Evolutionary conservation across 2,888 invertebrate genomes (phyloP), one percentile per base, ranked within the genome.

Genomic region (Priocnemis perturbator): DNA sequence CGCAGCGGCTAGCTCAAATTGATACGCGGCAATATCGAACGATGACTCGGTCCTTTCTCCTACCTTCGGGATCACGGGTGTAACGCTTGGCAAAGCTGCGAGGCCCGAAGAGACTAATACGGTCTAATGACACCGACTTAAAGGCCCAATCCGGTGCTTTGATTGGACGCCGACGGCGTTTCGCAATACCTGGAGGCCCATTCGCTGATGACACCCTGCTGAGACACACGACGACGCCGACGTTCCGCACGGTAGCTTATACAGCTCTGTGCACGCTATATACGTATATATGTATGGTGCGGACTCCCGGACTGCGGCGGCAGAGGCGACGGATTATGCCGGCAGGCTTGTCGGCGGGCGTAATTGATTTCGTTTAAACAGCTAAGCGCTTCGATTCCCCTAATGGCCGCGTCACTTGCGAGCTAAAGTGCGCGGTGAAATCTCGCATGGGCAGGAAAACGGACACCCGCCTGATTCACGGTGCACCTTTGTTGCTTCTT

Each of bases 351-450:
- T 73, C 76, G 73, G 62, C 67, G 67, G 15, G 55, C 74, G 76
- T 85, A 82, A 85, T 84, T 84, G 82, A 84, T 85, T 85, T 81
- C 81, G 67, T 83, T 83, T 81, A 82, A 83, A 83, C 78, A 76
- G 71, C 75, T 67, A 71, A 76, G 62, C 73, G 67, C 73, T 73
- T 77, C 72, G 67, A 77, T 78, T 61, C 53, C 60, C 45, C 63
- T 37, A 37, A 37, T 37, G 37, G 60, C 67, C 50, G 59, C 50
- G 60, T 71, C 67, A 77, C 60, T 57, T 57, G 67, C 26, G 2
- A 14, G 44, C 68, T 66, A 19, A 70, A 69, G 62, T 37, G 37
- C 37, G 37, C 37, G 37, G 37, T 37, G 37, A 37, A 47, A 52
- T 26, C 58, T 47, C 17, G 37, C 15, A 71, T 71, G 30, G n/a